Percentiles rank a stretch among this genome's conserved stretches.
These are phyloP conservation scores for Eurypyga helias DNA, from an alignment of 2,113 vertebrate species.

Conservation along the genomic window DNA sequence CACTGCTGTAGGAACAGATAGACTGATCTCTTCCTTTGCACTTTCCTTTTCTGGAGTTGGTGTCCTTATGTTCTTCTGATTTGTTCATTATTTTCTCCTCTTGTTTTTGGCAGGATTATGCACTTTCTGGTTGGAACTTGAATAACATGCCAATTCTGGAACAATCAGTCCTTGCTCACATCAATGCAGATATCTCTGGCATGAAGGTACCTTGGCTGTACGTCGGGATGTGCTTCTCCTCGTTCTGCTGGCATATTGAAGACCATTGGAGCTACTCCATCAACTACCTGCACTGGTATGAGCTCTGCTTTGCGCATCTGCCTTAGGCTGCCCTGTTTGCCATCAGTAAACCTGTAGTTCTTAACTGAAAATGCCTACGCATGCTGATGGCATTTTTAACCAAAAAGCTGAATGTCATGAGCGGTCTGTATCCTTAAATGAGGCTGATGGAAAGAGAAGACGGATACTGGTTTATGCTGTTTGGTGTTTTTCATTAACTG, in stretches of 20 bases:
- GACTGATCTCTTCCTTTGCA: neutral
- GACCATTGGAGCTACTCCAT: slow-evolving; percentile 99
- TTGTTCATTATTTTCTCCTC: neutral
- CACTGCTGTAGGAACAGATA: neutral
- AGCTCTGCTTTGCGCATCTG: neutral
- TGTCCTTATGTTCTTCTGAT: neutral
- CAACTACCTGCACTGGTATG: slow-evolving; percentile 97
- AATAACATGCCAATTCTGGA: slow-evolving; percentile 99
- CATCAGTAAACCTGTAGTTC: neutral
- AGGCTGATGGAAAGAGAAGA: neutral
- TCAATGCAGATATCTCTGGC: slow-evolving; percentile 96
- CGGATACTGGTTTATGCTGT: neutral
- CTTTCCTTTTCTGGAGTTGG: neutral
- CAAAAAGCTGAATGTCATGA: neutral
- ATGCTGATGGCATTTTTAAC: neutral
- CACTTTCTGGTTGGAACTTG: slow-evolving; percentile 96
- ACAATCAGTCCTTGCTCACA: slow-evolving; percentile 95
- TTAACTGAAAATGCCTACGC: neutral
- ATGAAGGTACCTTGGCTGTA: slow-evolving; percentile 99
- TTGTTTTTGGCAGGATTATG: slow-evolving; percentile 87
- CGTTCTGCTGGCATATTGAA: slow-evolving; percentile 98
- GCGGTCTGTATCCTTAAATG: neutral
- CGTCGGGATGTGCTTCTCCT: slow-evolving; percentile 98
- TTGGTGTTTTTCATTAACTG: neutral
- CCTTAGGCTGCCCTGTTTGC: neutral